These are phyloP conservation scores for Poecilus cupreus DNA, from an alignment of 2,888 invertebrate genomes.

Conservation along the genomic window DNA sequence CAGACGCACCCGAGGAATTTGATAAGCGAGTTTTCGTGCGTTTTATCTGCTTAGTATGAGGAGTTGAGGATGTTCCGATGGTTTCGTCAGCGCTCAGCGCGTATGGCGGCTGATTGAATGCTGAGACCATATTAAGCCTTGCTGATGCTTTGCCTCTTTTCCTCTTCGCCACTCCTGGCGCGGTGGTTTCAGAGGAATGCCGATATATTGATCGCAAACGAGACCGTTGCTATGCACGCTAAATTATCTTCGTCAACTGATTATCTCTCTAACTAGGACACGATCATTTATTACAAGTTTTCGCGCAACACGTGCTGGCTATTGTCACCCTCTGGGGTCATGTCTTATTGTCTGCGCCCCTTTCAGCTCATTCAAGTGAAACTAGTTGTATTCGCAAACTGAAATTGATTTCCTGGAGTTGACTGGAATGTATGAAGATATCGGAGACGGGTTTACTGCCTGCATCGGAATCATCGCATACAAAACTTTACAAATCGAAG, in stretches of 20 bases:
- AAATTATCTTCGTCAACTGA: conserved; percentile 43
- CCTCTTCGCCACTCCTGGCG: too few relatives aligned
- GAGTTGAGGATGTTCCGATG: conserved; percentile 4
- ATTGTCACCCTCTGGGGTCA: not conserved
- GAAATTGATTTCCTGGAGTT: not conserved
- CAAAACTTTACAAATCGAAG: not conserved
- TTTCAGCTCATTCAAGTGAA: not conserved
- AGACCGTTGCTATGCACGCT: conserved; percentile 45
- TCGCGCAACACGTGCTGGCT: not conserved
- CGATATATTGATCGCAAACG: conserved; percentile 44
- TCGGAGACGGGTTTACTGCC: not conserved
- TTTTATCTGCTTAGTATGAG: conserved; percentile 24
- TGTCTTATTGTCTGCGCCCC: not conserved
- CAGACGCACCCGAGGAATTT: not conserved
- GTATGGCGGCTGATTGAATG: conserved; percentile 39
- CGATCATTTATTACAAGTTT: not conserved
- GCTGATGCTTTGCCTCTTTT: conserved; percentile 33
- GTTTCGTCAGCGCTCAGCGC: conserved; percentile 8
- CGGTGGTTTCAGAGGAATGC: conserved; percentile 23
- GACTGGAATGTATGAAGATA: not conserved
- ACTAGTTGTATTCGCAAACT: not conserved
- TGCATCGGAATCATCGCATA: not conserved
- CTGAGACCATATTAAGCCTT: conserved; percentile 29
- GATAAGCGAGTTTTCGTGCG: conserved; percentile 30
- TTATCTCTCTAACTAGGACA: conserved; percentile 24